These are phyloP conservation scores for Oreochromis tanganicae DNA, from an alignment of 2,113 vertebrate species.

Conservation along the genomic window DNA sequence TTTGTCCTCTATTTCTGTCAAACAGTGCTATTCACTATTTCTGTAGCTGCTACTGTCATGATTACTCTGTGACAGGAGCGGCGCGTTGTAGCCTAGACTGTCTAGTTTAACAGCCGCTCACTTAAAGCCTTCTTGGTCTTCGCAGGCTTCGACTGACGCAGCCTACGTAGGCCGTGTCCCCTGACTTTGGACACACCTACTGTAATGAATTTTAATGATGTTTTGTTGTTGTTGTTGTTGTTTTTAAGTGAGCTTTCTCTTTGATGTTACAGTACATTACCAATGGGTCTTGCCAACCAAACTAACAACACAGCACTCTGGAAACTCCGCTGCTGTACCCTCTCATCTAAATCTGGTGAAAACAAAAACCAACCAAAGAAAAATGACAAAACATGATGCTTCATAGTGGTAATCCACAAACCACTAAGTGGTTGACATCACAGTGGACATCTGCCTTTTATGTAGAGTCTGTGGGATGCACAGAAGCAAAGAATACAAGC, in stretches of 20 bases:
- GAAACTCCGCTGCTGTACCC: neutral
- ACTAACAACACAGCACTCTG: neutral
- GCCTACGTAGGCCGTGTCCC: neutral
- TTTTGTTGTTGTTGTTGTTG: neutral
- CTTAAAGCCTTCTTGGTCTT: neutral
- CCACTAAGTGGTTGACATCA: neutral
- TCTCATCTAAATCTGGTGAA: neutral
- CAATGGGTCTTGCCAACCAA: neutral
- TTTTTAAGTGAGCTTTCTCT: neutral
- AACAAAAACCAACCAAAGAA: neutral
- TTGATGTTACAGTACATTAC: neutral
- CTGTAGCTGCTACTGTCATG: neutral
- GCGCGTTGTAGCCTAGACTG: rapidly evolving
- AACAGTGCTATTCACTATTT: neutral
- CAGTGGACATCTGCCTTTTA: neutral
- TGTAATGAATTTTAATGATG: neutral
- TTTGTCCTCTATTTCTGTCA: neutral
- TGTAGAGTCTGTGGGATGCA: neutral
- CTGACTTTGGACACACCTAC: neutral
- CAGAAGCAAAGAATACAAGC: neutral
- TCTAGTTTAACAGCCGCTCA: neutral
- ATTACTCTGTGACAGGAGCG: neutral
- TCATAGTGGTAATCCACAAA: neutral
- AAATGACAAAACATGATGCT: neutral
- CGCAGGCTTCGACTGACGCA: neutral